These are phyloP conservation scores for Dicrurus megarhynchus DNA, from an alignment of 2,113 vertebrate genomes.

Conservation along the genomic window DNA sequence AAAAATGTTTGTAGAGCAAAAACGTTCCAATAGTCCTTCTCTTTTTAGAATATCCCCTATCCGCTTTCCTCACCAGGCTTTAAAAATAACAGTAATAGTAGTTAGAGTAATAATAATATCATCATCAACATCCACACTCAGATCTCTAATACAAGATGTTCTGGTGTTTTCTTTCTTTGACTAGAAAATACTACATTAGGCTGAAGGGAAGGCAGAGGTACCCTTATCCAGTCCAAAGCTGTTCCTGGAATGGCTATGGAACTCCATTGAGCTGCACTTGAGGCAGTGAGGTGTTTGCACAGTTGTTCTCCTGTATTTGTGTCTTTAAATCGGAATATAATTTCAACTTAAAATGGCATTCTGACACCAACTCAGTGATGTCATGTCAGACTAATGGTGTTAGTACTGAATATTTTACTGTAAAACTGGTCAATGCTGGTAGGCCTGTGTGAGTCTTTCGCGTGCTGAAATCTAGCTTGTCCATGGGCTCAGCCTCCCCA, in stretches of 20 bases:
- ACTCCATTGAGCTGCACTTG: background rate
- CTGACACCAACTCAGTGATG: background rate
- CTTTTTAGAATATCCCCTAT: background rate
- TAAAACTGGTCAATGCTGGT: background rate
- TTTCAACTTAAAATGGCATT: background rate
- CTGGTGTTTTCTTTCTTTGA: background rate
- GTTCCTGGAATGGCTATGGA: background rate
- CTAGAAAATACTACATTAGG: background rate
- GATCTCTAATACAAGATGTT: background rate
- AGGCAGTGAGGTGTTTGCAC: background rate
- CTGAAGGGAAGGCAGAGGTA: background rate
- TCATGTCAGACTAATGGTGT: background rate
- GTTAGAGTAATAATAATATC: background rate
- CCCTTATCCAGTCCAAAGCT: background rate
- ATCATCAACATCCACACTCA: background rate
- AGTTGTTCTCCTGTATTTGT: background rate
- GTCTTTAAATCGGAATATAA: background rate
- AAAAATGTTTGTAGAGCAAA: background rate
- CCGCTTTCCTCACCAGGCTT: background rate
- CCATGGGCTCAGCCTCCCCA: rapidly evolving
- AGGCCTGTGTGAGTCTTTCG: background rate
- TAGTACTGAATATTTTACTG: background rate
- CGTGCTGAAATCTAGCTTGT: background rate
- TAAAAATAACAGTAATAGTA: background rate
- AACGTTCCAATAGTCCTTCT: background rate